These are phyloP conservation scores for Amphiprion percula DNA, from an alignment of 2,113 vertebrate genomes.

Conservation along the genomic window DNA sequence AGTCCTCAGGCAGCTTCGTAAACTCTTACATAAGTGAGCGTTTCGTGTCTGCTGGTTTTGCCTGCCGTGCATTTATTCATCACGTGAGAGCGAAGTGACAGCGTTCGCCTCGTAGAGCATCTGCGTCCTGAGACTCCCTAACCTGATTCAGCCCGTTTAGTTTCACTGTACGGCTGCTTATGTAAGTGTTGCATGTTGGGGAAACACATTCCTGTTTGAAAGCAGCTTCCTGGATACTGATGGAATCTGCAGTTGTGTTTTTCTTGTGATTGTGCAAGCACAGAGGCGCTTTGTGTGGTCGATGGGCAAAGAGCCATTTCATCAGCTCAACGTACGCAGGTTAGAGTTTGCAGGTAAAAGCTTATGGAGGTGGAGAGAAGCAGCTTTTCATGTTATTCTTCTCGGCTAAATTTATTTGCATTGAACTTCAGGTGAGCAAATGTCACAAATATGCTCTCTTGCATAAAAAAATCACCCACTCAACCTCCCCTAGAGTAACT, in stretches of 20 bases:
- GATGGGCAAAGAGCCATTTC: slow-evolving; percentile 15
- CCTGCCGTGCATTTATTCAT: slow-evolving; percentile 33
- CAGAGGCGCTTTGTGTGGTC: slow-evolving; percentile 30
- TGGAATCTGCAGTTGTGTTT: slow-evolving; percentile 65
- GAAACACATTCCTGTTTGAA: slow-evolving; percentile 65
- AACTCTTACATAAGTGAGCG: slow-evolving; percentile 67
- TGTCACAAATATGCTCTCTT: not conserved
- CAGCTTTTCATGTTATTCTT: no score
- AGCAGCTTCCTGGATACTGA: slow-evolving; percentile 75
- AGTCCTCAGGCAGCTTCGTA: slow-evolving; percentile 49
- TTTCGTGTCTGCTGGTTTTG: slow-evolving; percentile 20
- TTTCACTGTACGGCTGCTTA: slow-evolving; percentile 49
- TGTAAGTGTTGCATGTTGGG: slow-evolving; percentile 69
- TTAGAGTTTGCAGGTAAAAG: slow-evolving; percentile 14
- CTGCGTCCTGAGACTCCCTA: not conserved
- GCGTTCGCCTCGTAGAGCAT: slow-evolving; percentile 41
- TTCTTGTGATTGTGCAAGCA: slow-evolving; percentile 25
- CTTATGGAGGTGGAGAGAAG: not conserved
- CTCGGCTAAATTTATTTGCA: not conserved
- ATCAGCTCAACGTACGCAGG: not conserved
- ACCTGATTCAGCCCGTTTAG: slow-evolving; percentile 34
- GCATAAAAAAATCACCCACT: no score
- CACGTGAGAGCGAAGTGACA: slow-evolving; percentile 31
- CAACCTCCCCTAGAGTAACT: no score
- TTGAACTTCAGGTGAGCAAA: not conserved